Evolutionary conservation across 2,888 invertebrate species (phyloP), one percentile per base, ranked within the genome.

Genomic region (Corbicula japonica): DNA sequence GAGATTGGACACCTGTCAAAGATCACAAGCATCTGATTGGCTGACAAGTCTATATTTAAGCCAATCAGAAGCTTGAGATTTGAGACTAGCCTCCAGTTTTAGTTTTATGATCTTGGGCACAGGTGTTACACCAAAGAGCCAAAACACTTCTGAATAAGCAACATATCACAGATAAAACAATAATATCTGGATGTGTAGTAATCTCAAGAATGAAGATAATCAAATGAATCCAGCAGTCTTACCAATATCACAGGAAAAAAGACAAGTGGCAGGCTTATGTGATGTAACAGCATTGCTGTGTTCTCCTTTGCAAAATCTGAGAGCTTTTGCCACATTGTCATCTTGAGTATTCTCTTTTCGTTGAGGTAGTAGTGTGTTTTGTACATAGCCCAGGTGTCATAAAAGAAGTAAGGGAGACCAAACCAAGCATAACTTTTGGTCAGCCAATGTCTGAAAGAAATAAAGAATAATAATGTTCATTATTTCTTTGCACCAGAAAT

Each of bases 301-400:
- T 88, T 86, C 26, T 73, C 66, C 41, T 21, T 70, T 23, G 86
- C 28, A 71, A 86, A 91, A 50, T 86, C 78, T 38, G 46, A 28
- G 1, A 89, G 18, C 35, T 78, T 73, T n/a, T 66, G 30, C 23
- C 30, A 21, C 1, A 32, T 28, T 1, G 48, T 34, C 56, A 68
- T 35, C 1, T 61, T 34, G 0, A 78, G 63, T 8, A 86, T 38
- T 18, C 12, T 10, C 2, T 83, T 68, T 32, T 79, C 74, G 41
- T 87, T 68, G 21, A 70, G 66, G 76, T 83, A 78, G 56, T 77
- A 83, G 60, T 89, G 86, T 12, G 85, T 83, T 8, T 75, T 63
- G 78, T 89, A 91, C 88, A 91, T 91, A 30, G 90, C 92, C 85
- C 85, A 87, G 5, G 82, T 58, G 66, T 92, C 92, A 74, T 91